Evolutionary conservation across 2,797 vertebrate species (phyloP), one percentile per base, ranked within the genome.

Genomic region (Pangasius krempfi): DNA sequence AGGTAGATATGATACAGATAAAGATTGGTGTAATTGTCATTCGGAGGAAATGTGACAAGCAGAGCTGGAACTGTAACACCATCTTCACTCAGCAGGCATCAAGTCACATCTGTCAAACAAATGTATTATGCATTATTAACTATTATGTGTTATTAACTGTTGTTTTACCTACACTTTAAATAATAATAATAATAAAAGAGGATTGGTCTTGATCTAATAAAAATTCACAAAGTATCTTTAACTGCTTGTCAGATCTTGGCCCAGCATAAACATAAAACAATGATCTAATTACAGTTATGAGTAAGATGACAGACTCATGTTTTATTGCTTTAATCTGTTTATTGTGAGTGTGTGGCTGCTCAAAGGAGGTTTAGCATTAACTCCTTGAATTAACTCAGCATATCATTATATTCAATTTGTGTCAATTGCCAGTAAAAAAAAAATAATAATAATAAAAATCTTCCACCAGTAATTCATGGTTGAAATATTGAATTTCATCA

Each of bases 1-100:
- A 70, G 50, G 27, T 89, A 22, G 88, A 68, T 84, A 64, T 89
- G 75, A 88, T 27, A 25, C 22, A 5, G 12, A 50, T 47, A 27
- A 50, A 50, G 25, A 33, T 7, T 33, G 18, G 14, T 5, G 13
- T 20, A 5, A 33, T 6, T 54, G 47, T 20, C 22, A 8, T 52
- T 30, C 14, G 30, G 50, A 54, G 56, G 50, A 27, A 8, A 27
- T 62, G 18, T 37, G 30, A 58, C 52, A 56, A 20, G 50, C 50
- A 79, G 50, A 54, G n/a, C 14, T 54, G 76, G 50, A 58, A 4
- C 4, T 56, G 12, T 33, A 0, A 50, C 5, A 14, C 37, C 13
- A 56, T 56, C 76, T 22, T 22, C 16, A n/a, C 25, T 50, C 73
- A 52, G 25, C 4, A 76, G 25, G 27, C 2, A 52, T 78, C 75